Percentiles rank a stretch among this genome's conserved stretches.
These are phyloP conservation scores for Axis porcinus DNA, from an alignment of 2,113 vertebrate species.

Conservation along the genomic window DNA sequence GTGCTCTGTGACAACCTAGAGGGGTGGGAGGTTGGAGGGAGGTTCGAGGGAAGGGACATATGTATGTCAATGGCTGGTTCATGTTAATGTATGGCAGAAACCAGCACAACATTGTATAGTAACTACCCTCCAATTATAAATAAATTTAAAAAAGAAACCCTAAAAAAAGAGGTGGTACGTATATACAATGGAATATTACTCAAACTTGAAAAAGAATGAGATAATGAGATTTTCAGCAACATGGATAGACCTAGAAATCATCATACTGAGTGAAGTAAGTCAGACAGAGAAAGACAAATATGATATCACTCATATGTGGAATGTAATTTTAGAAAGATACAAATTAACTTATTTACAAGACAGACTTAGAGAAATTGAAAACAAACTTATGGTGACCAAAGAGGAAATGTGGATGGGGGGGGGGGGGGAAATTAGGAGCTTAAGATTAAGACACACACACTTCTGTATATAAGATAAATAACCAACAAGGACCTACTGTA, in stretches of 20 bases:
- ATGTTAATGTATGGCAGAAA: not conserved
- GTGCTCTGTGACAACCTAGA: not conserved
- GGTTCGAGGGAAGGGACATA: not conserved
- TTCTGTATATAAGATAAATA: not conserved
- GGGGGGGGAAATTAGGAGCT: not conserved
- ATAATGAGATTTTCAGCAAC: not conserved
- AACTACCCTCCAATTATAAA: not conserved
- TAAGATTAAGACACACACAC: not conserved
- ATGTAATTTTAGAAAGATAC: not conserved
- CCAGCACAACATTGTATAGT: not conserved
- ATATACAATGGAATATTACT: not conserved
- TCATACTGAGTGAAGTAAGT: not conserved
- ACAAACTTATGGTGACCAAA: not conserved
- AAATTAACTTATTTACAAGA: not conserved
- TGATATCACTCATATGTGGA: not conserved
- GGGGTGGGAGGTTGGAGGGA: not conserved
- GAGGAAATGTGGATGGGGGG: not conserved
- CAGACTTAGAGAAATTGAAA: not conserved
- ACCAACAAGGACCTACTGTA: not conserved
- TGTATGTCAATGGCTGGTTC: not conserved
- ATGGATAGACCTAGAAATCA: not conserved
- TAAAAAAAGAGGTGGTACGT: not conserved
- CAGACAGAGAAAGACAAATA: not conserved
- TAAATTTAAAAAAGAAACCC: not conserved
- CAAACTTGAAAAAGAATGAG: not conserved